Conservation (phyloP, 2,113 vertebrate species). For the Grammomys surdaster region DNA sequence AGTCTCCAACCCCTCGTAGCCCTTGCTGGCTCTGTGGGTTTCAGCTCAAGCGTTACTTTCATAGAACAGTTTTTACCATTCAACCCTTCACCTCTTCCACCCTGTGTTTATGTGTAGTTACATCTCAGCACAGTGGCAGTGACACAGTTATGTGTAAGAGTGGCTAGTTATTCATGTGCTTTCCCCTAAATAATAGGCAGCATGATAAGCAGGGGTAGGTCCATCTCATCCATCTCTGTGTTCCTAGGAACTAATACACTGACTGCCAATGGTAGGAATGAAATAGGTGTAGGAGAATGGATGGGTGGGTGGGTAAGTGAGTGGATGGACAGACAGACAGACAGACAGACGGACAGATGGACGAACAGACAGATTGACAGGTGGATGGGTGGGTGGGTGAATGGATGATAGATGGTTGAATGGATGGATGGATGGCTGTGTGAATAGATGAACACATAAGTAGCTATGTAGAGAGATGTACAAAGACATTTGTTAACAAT, state of each 20-base stretch:
- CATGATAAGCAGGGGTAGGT: not conserved
- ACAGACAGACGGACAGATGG: rapidly evolving
- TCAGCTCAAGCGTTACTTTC: not conserved
- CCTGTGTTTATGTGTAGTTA: not conserved
- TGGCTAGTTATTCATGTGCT: not conserved
- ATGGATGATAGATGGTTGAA: not conserved
- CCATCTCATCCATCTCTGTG: not conserved
- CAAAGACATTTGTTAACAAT: slow-evolving; percentile 1
- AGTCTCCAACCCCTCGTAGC: not conserved
- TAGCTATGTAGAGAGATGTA: not conserved
- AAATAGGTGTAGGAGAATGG: not conserved
- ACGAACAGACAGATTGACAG: not conserved
- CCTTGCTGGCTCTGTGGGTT: not conserved
- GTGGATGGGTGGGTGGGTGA: not conserved
- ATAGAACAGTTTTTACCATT: not conserved
- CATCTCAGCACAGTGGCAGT: slow-evolving; percentile 17
- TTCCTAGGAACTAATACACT: not conserved
- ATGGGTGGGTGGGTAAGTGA: not conserved
- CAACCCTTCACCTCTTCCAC: not conserved
- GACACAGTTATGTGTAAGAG: not conserved
- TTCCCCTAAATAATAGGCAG: not conserved
- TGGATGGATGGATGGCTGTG: not conserved
- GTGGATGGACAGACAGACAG: not conserved
- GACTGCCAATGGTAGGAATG: not conserved
- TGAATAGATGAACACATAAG: not conserved